Evolutionary conservation across 1,140 invertebrate genomes (phyloP).

Genomic region (Globodera ellingtonae): DNA sequence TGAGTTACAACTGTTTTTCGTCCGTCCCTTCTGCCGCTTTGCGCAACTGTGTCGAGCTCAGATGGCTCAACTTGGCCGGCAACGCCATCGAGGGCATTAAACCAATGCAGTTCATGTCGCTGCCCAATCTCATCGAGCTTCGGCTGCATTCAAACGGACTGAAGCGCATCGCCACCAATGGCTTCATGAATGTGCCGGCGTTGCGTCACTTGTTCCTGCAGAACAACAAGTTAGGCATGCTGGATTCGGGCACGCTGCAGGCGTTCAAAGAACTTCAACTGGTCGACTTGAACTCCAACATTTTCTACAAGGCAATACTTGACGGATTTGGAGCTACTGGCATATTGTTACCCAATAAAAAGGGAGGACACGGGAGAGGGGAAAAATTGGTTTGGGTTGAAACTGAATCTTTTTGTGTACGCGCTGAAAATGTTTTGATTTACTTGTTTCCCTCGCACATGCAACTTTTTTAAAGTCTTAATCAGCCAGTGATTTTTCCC

Average conservation of each 20-base stretch:
- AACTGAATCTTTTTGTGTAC: too few species aligned
- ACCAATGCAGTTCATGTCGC: slow-evolving; percentile 63
- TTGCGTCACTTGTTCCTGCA: slow-evolving; percentile 49
- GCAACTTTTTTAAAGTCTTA: too few species aligned
- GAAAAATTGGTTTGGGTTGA: too few species aligned
- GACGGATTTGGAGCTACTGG: too few species aligned
- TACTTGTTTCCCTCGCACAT: too few species aligned
- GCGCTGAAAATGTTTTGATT: too few species aligned
- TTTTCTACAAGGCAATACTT: slow-evolving; percentile 29
- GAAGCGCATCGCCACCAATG: slow-evolving; percentile 51
- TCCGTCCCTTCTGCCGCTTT: slow-evolving; percentile 55
- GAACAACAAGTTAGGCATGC: slow-evolving; percentile 49
- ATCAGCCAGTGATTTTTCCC: too few species aligned
- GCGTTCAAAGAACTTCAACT: slow-evolving; percentile 51
- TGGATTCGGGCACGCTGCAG: slow-evolving; percentile 48
- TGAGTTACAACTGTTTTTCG: slow-evolving; percentile 51
- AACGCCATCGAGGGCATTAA: slow-evolving; percentile 55
- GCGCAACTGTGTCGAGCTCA: slow-evolving; percentile 50
- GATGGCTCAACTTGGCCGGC: slow-evolving; percentile 52
- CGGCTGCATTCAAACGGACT: slow-evolving; percentile 53
- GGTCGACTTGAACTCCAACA: slow-evolving; percentile 45
- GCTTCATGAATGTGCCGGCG: slow-evolving; percentile 64
- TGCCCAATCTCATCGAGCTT: slow-evolving; percentile 58
- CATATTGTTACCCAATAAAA: too few species aligned
- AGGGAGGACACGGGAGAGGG: too few species aligned